phyloP scores from a whole-genome alignment of 2,113 vertebrate species.

The Hypomesus transpacificus region DNA sequence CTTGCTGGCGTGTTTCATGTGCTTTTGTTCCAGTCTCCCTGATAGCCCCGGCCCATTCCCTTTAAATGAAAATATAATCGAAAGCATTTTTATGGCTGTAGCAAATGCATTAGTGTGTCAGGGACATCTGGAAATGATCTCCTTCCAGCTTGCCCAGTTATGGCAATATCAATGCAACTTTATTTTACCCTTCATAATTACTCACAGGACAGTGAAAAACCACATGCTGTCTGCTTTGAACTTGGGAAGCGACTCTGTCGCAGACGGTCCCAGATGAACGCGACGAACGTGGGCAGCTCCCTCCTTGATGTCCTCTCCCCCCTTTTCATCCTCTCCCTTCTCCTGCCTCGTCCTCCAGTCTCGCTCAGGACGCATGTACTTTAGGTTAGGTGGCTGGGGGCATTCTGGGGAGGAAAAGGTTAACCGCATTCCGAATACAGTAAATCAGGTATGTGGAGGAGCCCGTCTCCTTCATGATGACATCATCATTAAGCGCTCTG shows the following conservation, averaged over 20 bases:
- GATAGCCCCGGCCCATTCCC: slow-evolving; percentile 56
- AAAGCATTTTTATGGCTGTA: slow-evolving; percentile 69
- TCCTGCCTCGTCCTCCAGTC: not conserved
- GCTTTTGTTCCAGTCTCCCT: slow-evolving; percentile 64
- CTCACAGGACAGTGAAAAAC: slow-evolving; percentile 69
- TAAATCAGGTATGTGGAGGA: slow-evolving; percentile 50
- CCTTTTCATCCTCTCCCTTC: slow-evolving; percentile 23
- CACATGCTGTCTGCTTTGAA: slow-evolving; percentile 69
- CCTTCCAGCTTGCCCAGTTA: slow-evolving; percentile 57
- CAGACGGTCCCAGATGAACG: slow-evolving; percentile 5
- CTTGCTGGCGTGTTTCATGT: slow-evolving; percentile 50
- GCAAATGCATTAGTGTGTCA: slow-evolving; percentile 67
- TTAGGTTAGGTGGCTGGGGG: slow-evolving; percentile 44
- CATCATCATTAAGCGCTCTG: slow-evolving; percentile 60
- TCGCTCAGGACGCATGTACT: slow-evolving; percentile 12
- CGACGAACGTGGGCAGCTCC: slow-evolving; percentile 48
- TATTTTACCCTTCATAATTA: slow-evolving; percentile 74
- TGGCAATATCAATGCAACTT: slow-evolving; percentile 69
- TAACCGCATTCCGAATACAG: slow-evolving; percentile 69
- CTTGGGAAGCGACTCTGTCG: slow-evolving; percentile 39
- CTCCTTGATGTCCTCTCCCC: slow-evolving; percentile 40
- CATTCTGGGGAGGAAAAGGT: slow-evolving; percentile 58
- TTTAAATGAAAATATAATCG: slow-evolving; percentile 64
- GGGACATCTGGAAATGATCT: slow-evolving; percentile 73
- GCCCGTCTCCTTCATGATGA: slow-evolving; percentile 58